Evolutionary conservation across 2,113 vertebrate genomes (phyloP), one percentile per base, ranked within the genome.

Genomic region (Riparia riparia): DNA sequence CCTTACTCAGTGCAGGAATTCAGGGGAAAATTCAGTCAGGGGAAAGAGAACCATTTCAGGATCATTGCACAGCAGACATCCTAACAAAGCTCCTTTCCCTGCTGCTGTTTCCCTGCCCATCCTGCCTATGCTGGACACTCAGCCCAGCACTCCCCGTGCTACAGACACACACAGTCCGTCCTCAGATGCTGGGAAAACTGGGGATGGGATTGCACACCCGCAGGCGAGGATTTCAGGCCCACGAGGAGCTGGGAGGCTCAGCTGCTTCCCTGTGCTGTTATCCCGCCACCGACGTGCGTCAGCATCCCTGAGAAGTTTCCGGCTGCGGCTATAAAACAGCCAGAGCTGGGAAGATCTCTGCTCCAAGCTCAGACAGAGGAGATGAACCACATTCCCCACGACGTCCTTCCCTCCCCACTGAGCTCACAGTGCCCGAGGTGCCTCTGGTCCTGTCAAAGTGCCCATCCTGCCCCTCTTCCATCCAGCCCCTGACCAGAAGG

Each of bases 111-210:
- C 64, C 54, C 60, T 31, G 49, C 17, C 26, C 60, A 73, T 22
- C n/a, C 18, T 5, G 19, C 0, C 24, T 6, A 8, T 0, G 1
- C 0, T 5, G 20, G n/a, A 60, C 0, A 1, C 14, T 19, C 6
- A 42, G 50, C 14, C 60, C 9, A 25, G 57, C 14, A 4, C 31
- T 47, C 29, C 50, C 31, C 28, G 73, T 42, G 53, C 57, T 31
- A 17, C 4, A 0, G 14, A 28, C 6, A 11, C 41, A 26, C 28
- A 7, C 11, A 24, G 3, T 6, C 29, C 51, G 41, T 86, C 8
- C 76, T 45, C 19, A 11, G 42, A 19, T 0, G 6, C 41, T 1
- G 2, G 42, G 37, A 78, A 64, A 85, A 41, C 1, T 41, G 63
- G 47, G n/a, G 86, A 64, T 5, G 42, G 54, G 21, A 50, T 1